A percentile compares a stretch with the other conserved stretches of the same genome.
Conservation (phyloP, 1,140 invertebrate species). For the Anoplophora glabripennis region DNA sequence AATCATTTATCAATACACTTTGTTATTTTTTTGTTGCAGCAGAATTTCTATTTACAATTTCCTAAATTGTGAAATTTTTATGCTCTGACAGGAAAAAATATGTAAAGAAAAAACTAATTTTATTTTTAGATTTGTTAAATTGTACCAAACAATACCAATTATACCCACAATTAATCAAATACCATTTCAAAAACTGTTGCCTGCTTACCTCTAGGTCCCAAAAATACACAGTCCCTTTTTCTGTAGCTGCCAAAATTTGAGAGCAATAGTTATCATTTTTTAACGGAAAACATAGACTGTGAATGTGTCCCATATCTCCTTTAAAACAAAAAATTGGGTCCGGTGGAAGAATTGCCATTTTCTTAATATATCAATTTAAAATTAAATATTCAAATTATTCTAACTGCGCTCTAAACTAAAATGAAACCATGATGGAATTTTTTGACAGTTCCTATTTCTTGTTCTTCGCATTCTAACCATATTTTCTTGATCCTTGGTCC, state of each 20-base stretch:
- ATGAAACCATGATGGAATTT: no score
- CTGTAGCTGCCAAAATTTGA: constrained; percentile 64
- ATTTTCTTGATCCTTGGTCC: no score
- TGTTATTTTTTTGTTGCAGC: no score
- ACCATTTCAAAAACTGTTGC: background rate
- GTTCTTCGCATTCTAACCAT: no score
- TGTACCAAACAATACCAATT: background rate
- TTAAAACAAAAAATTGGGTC: constrained; percentile 67
- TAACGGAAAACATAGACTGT: constrained; percentile 62
- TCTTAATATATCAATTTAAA: background rate
- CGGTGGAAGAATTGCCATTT: constrained; percentile 57
- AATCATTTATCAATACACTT: no score
- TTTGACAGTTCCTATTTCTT: no score
- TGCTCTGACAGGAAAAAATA: no score
- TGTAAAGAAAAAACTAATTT: background rate
- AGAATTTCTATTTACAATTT: no score
- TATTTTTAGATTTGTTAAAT: background rate
- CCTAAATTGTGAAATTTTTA: no score
- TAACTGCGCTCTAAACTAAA: no score
- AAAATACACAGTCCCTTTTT: constrained; percentile 65
- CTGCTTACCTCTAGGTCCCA: constrained; percentile 68
- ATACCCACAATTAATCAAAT: background rate
- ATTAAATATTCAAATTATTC: no score
- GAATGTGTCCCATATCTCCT: constrained; percentile 64
- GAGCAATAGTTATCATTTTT: constrained; percentile 53